Conservation (phyloP, 2,113 vertebrate genomes). For the Menidia beryllina region DNA sequence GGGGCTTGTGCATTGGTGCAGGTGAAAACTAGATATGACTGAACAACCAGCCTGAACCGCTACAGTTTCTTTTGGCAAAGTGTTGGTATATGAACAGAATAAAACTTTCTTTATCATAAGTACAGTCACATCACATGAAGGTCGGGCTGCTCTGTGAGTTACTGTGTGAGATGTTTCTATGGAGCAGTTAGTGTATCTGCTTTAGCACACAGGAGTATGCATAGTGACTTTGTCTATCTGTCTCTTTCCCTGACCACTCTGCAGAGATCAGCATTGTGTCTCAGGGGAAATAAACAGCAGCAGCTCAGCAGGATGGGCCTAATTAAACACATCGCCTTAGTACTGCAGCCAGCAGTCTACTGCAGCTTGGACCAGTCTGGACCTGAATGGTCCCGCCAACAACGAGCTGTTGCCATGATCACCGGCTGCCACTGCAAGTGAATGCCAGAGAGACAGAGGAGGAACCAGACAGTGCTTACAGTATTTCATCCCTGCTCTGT, state of each 20-base stretch:
- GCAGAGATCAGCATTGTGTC: slow-evolving; percentile 70
- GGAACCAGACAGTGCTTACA: slow-evolving; percentile 22
- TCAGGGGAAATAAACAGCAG: slow-evolving; percentile 80
- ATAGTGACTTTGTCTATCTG: slow-evolving; percentile 54
- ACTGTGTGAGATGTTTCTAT: slow-evolving; percentile 6
- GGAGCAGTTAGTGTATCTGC: slow-evolving; percentile 25
- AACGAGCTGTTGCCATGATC: slow-evolving; percentile 71
- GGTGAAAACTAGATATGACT: slow-evolving; percentile 26
- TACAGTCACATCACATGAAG: neutral
- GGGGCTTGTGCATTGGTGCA: slow-evolving; percentile 8
- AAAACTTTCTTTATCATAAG: slow-evolving; percentile 17
- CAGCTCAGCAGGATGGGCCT: slow-evolving; percentile 77
- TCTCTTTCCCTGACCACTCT: slow-evolving; percentile 50
- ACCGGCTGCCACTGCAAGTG: slow-evolving; percentile 50
- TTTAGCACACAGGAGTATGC: slow-evolving; percentile 38
- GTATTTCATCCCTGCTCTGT: slow-evolving; percentile 34
- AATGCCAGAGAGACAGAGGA: slow-evolving; percentile 55
- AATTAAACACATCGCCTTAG: slow-evolving; percentile 77
- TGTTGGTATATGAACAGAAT: slow-evolving; percentile 32
- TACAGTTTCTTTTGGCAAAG: slow-evolving; percentile 35
- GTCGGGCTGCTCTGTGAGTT: neutral
- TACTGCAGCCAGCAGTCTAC: slow-evolving; percentile 59
- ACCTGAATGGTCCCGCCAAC: slow-evolving; percentile 56
- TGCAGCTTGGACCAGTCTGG: slow-evolving; percentile 63
- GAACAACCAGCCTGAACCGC: slow-evolving; percentile 29